phyloP scores from a whole-genome alignment of 37 sponge, comb jelly and placozoan species.

The Tethya wilhelma region DNA sequence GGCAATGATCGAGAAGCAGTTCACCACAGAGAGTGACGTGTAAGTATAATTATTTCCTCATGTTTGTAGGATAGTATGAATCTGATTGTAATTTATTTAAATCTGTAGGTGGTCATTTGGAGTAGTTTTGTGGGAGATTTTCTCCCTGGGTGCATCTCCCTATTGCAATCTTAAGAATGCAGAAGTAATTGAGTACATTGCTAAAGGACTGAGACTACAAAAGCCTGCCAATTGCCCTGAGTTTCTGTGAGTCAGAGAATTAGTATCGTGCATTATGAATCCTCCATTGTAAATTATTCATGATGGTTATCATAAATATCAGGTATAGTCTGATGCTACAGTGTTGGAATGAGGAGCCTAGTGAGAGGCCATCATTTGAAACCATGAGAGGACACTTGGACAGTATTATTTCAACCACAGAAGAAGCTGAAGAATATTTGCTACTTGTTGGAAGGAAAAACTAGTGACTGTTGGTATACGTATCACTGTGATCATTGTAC shows the following conservation, averaged over 20 bases:
- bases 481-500: not conserved
- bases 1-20: not conserved
- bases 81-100: not conserved
- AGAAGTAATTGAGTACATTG: not conserved
- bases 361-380: not conserved
- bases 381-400: not conserved
- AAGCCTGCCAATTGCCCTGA: not conserved
- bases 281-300: not conserved
- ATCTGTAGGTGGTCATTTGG: not conserved
- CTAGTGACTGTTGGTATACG: not conserved
- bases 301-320: not conserved
- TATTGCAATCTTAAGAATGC: not conserved
- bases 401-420: not conserved
- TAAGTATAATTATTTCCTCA: not conserved
- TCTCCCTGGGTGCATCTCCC: not conserved
- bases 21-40: not conserved
- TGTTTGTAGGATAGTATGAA: not conserved
- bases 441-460: not conserved
- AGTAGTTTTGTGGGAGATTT: not conserved
- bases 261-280: not conserved
- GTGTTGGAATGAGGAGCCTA: not conserved
- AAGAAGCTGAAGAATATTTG: not conserved
- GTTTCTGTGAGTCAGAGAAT: not conserved
- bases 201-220: not conserved
- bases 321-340: constrained; percentile 1